Evolutionary conservation across 1,140 invertebrate genomes (phyloP), one percentile per base, ranked within the genome.

Genomic region (Heterodera schachtii): DNA sequence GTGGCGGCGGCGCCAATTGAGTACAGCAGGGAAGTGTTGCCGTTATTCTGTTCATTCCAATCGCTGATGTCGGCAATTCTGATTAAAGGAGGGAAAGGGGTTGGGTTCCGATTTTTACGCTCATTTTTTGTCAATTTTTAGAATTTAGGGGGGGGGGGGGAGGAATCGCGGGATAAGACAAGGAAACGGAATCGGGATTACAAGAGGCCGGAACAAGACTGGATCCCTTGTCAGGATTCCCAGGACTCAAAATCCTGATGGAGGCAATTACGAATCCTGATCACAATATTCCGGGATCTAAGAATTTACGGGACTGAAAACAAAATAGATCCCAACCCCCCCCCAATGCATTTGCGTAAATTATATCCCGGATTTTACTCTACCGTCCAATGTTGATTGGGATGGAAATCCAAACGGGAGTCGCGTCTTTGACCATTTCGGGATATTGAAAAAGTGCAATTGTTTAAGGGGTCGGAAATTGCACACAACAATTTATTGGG

Each of bases 51-150:
- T 9, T 69, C 75, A 52, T 66, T 73, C 84, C 86, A 88, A n/a
- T 85, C 83, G 31, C 78, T 69, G 46, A 85, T 46, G 64, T 85
- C 84, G 70, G 85, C 75, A 47, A 85, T 41, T 67, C 84, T 85
- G 73, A 79, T 84, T 67, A 79, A 9, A 21, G 47, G 43, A 82
- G 11, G 9, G 49, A 3, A 76, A 76, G 31, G 31, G 31, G 31
- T 66, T 52, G 49, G 6, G 49, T 52, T 52, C 11, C 6, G 0
- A 8, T 52, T 6, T 52, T 8, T 8, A 8, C 49, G 6, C 49
- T 52, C 6, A 52, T 8, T 8, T 52, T 52, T 52, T 8, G 49
- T 52, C 49, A 60, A 64, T 19, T 64, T 13, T 16, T 64, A 7
- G 9, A 52, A 52, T 52, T 52, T 52, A 6, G 52, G 31, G 31